These are phyloP conservation scores for Tenthredo livida DNA, from an alignment of 2,888 invertebrate species.

Conservation along the genomic window DNA sequence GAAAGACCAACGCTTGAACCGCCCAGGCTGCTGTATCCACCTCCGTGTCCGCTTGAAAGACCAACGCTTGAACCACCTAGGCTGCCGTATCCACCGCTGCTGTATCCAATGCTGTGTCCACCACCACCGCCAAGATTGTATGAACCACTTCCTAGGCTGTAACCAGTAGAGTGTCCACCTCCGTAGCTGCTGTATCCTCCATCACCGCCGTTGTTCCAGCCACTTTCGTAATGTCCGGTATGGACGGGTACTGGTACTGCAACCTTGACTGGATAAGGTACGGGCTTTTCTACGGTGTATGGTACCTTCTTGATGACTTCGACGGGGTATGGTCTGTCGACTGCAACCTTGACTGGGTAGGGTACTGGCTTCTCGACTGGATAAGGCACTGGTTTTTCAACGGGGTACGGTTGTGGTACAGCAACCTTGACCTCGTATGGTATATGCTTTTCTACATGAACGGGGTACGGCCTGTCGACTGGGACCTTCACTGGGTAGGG, in stretches of 20 bases:
- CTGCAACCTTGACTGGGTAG: slow-evolving; percentile 81
- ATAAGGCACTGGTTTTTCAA: slow-evolving; percentile 82
- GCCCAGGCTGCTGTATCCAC: background rate
- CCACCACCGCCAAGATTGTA: slow-evolving; percentile 61
- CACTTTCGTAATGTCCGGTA: slow-evolving; percentile 69
- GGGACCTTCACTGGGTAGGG: slow-evolving; percentile 84
- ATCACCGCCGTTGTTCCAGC: background rate
- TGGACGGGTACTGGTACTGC: slow-evolving; percentile 79
- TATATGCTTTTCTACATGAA: slow-evolving; percentile 75
- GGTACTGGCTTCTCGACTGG: slow-evolving; percentile 82
- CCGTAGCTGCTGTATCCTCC: slow-evolving; percentile 53
- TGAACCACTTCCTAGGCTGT: slow-evolving; percentile 64
- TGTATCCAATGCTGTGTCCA: slow-evolving; percentile 32
- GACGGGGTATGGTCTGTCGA: slow-evolving; percentile 84
- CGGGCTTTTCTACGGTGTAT: slow-evolving; percentile 84
- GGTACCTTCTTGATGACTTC: slow-evolving; percentile 76
- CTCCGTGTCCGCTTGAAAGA: slow-evolving; percentile 51
- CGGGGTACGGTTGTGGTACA: slow-evolving; percentile 82
- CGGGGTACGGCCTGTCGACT: slow-evolving; percentile 84
- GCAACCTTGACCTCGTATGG: slow-evolving; percentile 81
- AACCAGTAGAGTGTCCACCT: slow-evolving; percentile 78
- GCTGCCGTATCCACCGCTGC: background rate
- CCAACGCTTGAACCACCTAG: background rate
- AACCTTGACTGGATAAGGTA: slow-evolving; percentile 81
- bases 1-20: background rate